These are phyloP conservation scores for Stichopus horrens DNA, from an alignment of 53 echinoderm and acorn worm species.

Conservation along the genomic window DNA sequence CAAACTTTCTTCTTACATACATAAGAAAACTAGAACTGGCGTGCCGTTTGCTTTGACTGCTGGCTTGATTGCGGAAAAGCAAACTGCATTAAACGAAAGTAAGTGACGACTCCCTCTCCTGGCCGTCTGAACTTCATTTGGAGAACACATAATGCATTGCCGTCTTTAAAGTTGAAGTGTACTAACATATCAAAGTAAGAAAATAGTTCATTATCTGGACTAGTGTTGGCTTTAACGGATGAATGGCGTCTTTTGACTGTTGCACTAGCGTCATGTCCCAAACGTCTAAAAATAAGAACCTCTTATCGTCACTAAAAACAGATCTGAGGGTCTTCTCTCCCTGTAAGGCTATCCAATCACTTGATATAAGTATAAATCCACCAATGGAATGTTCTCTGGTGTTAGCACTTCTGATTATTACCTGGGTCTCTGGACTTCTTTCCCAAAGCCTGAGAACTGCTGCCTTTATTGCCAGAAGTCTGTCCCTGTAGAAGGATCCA, in stretches of 20 bases:
- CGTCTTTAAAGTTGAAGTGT: too few relatives aligned
- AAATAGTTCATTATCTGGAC: not conserved
- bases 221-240: not conserved
- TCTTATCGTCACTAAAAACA: not conserved
- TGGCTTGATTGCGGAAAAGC: too few relatives aligned
- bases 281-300: conserved; percentile 34
- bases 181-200: not conserved
- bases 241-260: conserved; percentile 15
- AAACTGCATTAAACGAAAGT: too few relatives aligned
- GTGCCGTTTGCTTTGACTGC: too few relatives aligned
- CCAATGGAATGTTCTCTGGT: conserved; percentile 19
- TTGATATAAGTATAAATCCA: not conserved
- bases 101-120: too few relatives aligned
- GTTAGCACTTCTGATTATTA: conserved; percentile 41
- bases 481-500: conserved; percentile 23
- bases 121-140: too few relatives aligned
- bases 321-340: conserved; percentile 3
- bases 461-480: not conserved
- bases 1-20: too few relatives aligned
- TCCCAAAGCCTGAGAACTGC: conserved; percentile 19
- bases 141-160: too few relatives aligned
- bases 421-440: conserved; percentile 23
- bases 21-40: too few relatives aligned
- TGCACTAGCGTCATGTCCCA: conserved; percentile 57
- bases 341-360: conserved; percentile 36